These are phyloP conservation scores for Stegostoma tigrinum DNA, from an alignment of 2,113 vertebrate species.

Conservation along the genomic window DNA sequence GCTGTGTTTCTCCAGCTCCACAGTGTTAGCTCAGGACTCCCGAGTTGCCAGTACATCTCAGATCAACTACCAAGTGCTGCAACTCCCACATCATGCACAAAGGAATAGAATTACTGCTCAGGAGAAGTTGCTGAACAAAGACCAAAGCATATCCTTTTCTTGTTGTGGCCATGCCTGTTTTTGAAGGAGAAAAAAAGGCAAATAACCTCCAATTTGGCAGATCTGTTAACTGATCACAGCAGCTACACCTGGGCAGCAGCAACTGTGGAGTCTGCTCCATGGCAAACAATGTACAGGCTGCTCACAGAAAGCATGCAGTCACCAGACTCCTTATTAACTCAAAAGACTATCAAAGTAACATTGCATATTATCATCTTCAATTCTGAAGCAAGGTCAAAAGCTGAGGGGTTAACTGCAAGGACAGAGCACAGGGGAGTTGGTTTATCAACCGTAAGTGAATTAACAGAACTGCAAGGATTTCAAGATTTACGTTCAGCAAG, in stretches of 20 bases:
- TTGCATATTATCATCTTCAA: neutral
- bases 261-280: neutral
- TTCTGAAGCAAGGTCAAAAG: neutral
- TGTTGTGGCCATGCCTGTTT: neutral
- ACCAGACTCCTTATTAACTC: neutral
- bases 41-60: neutral
- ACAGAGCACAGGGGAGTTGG: too few relatives aligned
- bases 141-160: neutral
- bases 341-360: neutral
- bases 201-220: neutral
- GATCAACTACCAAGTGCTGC: neutral
- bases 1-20: too few relatives aligned
- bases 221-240: neutral
- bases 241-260: neutral
- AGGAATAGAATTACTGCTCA: neutral
- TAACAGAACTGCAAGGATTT: neutral
- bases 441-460: neutral
- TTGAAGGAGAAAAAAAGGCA: neutral
- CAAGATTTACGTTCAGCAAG: neutral
- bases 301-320: neutral
- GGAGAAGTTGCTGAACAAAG: neutral
- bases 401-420: neutral
- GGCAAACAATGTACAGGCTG: neutral
- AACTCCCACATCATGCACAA: neutral
- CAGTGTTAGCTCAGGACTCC: too few relatives aligned